These are phyloP conservation scores for Sitodiplosis mosellana DNA, from an alignment of 1,140 invertebrate species.

Conservation along the genomic window DNA sequence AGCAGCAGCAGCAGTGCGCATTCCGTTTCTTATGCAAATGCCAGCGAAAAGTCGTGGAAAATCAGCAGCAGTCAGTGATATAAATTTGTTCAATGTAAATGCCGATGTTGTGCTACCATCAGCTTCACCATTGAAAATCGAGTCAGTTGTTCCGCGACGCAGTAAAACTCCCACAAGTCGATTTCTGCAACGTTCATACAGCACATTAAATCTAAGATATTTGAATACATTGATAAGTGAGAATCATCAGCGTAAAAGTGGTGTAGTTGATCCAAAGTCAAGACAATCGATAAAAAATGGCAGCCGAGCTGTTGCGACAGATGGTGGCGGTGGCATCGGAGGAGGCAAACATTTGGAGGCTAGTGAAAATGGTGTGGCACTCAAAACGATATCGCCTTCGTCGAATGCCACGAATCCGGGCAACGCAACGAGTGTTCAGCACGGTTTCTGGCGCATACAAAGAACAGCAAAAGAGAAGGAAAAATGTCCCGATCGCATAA, in stretches of 20 bases:
- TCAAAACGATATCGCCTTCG: background rate
- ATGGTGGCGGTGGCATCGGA: slow-evolving; percentile 4
- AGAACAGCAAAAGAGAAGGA: slow-evolving; percentile 21
- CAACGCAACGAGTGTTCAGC: background rate
- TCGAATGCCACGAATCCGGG: too few relatives aligned
- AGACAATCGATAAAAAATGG: slow-evolving; percentile 11
- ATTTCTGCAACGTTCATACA: slow-evolving; percentile 29
- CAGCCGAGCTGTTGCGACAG: slow-evolving; percentile 1
- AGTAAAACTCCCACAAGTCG: slow-evolving; percentile 21
- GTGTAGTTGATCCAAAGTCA: slow-evolving; percentile 7
- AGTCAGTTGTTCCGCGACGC: slow-evolving; percentile 33
- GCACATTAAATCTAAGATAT: slow-evolving; percentile 26
- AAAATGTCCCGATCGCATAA: slow-evolving; percentile 56
- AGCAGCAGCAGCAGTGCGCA: background rate
- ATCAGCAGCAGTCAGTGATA: background rate
- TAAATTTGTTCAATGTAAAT: background rate
- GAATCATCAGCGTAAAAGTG: slow-evolving; percentile 7
- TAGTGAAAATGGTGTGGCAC: slow-evolving; percentile 1
- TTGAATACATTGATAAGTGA: background rate
- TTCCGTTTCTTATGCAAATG: background rate
- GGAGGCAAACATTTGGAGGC: slow-evolving; percentile 4
- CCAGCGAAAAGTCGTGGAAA: background rate
- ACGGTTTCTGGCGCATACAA: background rate
- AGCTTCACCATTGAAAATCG: slow-evolving; percentile 35
- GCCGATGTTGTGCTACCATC: background rate